Percentiles rank a stretch among this genome's conserved stretches.
phyloP scores from a whole-genome alignment of 2,888 invertebrate species.

The Sphinx pinastri region DNA sequence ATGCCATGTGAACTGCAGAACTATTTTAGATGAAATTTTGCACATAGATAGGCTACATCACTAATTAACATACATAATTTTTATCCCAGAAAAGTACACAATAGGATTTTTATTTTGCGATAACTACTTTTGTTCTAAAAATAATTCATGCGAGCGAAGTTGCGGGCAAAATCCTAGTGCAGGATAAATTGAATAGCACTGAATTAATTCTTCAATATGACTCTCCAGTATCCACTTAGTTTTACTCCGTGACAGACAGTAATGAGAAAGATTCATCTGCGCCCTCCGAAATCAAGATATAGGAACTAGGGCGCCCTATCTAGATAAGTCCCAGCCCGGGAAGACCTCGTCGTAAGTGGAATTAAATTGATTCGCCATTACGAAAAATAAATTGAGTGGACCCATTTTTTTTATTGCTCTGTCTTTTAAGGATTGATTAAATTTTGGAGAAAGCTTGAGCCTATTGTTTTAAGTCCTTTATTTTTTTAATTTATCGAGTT shows the following conservation, averaged over 20 bases:
- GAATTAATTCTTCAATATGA: not conserved
- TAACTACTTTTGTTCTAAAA: no score
- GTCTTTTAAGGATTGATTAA: not conserved
- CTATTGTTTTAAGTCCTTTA: no score
- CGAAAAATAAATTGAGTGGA: not conserved
- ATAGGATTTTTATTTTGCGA: no score
- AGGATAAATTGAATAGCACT: no score
- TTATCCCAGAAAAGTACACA: no score
- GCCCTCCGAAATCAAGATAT: constrained; percentile 9
- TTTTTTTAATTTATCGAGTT: no score
- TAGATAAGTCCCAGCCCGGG: not conserved
- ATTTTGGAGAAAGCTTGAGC: not conserved
- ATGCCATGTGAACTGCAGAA: no score
- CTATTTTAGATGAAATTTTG: no score
- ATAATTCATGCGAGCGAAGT: no score
- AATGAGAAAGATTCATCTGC: constrained; percentile 14
- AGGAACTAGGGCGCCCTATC: constrained; percentile 15
- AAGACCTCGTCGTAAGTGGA: not conserved
- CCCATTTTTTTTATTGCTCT: not conserved
- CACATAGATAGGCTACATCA: no score
- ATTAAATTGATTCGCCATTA: constrained; percentile 7
- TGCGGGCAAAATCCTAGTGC: no score
- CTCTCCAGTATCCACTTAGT: not conserved
- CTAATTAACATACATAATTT: no score
- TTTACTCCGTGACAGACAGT: not conserved